Evolutionary conservation across 2,113 vertebrate genomes (phyloP).

Genomic region (Mugil cephalus): DNA sequence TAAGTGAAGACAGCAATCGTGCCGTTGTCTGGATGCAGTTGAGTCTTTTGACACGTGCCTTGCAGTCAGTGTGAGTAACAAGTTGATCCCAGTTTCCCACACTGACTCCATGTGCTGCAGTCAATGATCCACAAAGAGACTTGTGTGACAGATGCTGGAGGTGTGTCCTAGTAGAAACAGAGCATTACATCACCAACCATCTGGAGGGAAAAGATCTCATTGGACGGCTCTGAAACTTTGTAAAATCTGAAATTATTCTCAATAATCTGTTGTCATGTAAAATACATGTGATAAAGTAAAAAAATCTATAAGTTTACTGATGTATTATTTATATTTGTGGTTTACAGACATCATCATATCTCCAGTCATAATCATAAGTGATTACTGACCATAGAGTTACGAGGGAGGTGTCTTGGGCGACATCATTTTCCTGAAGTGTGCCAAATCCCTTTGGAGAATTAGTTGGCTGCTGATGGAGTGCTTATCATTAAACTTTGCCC

Average conservation of each 20-base stretch:
- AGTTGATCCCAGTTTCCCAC: slow-evolving; percentile 64
- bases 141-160: slow-evolving; percentile 37
- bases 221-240: background rate
- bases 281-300: no score
- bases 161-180: slow-evolving; percentile 13
- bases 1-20: background rate
- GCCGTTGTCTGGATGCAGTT: slow-evolving; percentile 34
- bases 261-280: no score
- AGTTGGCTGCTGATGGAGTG: background rate
- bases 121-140: slow-evolving; percentile 57
- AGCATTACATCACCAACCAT: slow-evolving; percentile 58
- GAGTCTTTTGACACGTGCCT: slow-evolving; percentile 12
- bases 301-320: no score
- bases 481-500: slow-evolving; percentile 1
- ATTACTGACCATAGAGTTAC: background rate
- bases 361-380: background rate
- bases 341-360: no score
- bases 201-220: slow-evolving; percentile 60
- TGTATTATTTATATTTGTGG: no score
- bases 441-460: background rate
- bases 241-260: background rate
- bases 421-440: slow-evolving; percentile 17
- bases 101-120: slow-evolving; percentile 47
- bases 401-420: background rate
- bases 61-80: slow-evolving; percentile 47